Evolutionary conservation across 1,140 invertebrate species (phyloP).

Genomic region (Aphaenogaster rudis): DNA sequence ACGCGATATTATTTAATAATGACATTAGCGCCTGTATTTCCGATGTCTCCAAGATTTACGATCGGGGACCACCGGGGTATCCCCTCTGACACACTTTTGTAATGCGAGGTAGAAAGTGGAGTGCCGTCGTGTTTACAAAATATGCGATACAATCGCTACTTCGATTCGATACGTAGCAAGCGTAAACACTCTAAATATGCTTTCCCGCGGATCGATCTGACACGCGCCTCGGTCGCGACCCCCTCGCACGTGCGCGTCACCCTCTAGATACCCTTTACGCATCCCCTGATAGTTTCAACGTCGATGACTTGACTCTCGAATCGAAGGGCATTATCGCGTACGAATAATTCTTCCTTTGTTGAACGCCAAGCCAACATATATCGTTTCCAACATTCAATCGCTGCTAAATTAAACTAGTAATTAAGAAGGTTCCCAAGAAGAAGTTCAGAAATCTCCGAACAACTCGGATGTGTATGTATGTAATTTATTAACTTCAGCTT

Average conservation of each 20-base stretch:
- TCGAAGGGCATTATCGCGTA: constrained; percentile 37
- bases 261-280: background rate
- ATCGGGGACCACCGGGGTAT: constrained; percentile 1
- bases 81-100: constrained; percentile 13
- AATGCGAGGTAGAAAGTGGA: background rate
- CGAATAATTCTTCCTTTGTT: background rate
- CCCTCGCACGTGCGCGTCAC: constrained; percentile 49
- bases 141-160: background rate
- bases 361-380: background rate
- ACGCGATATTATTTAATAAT: constrained; percentile 20
- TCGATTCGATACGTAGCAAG: background rate
- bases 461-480: background rate
- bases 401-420: background rate
- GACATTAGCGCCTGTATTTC: constrained; percentile 24
- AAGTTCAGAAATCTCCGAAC: background rate
- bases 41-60: constrained; percentile 24
- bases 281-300: constrained; percentile 33
- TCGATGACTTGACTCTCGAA: constrained; percentile 60
- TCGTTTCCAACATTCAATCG: background rate
- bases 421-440: background rate
- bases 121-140: background rate
- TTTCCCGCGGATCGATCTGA: constrained; percentile 57
- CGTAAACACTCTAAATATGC: constrained; percentile 70
- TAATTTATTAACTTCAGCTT: too few species aligned
- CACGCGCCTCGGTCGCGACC: constrained; percentile 65